Evolutionary conservation across 1,140 invertebrate species (phyloP).

Genomic region (Drosophila malerkotliana): DNA sequence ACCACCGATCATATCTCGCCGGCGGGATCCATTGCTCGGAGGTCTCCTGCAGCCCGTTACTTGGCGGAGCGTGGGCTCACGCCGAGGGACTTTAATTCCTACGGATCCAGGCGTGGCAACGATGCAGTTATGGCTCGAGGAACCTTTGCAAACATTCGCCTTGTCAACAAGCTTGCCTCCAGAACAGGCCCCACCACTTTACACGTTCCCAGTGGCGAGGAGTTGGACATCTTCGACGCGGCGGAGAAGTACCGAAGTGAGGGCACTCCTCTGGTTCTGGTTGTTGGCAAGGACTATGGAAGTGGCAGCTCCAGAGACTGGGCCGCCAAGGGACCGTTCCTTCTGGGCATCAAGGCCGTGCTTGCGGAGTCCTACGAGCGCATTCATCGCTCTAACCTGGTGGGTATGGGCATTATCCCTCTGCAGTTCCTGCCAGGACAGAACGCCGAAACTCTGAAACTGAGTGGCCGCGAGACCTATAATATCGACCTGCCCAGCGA

Average conservation of each 20-base stretch:
- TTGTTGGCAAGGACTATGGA: conserved; percentile 55
- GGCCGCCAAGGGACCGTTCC: conserved; percentile 48
- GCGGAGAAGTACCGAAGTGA: conserved; percentile 34
- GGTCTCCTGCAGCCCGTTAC: conserved; percentile 96
- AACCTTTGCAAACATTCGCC: conserved; percentile 51
- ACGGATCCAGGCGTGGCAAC: conserved; percentile 96
- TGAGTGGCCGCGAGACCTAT: conserved; percentile 30
- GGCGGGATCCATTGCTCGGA: conserved; percentile 97
- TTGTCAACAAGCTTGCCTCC: conserved; percentile 24
- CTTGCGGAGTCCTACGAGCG: conserved; percentile 50
- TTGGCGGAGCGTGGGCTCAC: conserved; percentile 91
- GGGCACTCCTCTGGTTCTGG: conserved; percentile 34
- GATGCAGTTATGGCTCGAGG: conserved; percentile 94
- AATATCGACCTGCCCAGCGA: conserved; percentile 87
- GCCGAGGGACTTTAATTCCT: conserved; percentile 98
- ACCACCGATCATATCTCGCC: conserved; percentile 99
- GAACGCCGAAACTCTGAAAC: conserved; percentile 19
- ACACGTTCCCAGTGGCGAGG: conserved; percentile 31
- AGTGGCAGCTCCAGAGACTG: conserved; percentile 50
- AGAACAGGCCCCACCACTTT: conserved; percentile 18
- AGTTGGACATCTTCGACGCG: conserved; percentile 46
- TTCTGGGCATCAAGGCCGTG: conserved; percentile 49
- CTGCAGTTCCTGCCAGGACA: conserved; percentile 33
- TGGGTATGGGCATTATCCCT: conserved; percentile 51
- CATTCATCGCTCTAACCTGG: conserved; percentile 55